These are phyloP conservation scores for Hylia prasina DNA, from an alignment of 2,113 vertebrate genomes.

Conservation along the genomic window DNA sequence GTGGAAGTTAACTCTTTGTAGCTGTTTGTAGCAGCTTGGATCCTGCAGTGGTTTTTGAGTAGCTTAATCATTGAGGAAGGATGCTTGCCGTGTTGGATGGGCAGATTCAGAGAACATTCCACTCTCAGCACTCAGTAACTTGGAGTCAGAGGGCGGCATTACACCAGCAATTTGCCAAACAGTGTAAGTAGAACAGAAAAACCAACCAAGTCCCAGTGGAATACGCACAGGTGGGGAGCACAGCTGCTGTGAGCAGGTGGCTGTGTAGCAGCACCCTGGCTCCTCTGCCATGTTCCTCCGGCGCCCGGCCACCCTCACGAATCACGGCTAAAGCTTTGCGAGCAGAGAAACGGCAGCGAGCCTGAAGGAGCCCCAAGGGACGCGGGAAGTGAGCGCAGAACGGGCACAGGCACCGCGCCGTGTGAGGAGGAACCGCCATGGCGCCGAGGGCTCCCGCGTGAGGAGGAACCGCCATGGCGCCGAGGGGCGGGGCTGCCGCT, in stretches of 20 bases:
- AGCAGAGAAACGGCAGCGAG: fast-evolving
- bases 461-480: neutral
- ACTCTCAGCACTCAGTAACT: fast-evolving
- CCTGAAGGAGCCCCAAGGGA: neutral
- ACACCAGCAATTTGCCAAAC: neutral
- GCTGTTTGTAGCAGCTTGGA: neutral
- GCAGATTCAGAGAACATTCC: neutral
- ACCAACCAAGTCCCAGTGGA: neutral
- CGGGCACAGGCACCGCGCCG: fast-evolving
- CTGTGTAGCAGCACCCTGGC: neutral
- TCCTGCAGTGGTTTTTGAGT: neutral
- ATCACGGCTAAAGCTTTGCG: neutral
- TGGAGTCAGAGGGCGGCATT: neutral
- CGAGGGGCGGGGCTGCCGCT: neutral
- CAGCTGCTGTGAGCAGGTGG: neutral
- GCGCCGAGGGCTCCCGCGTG: no score
- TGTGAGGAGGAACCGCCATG: no score
- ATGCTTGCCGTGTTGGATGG: neutral
- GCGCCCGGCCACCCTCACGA: neutral
- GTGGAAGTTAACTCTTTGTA: neutral
- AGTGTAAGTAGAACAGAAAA: neutral
- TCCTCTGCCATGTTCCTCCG: neutral
- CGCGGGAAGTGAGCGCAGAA: fast-evolving
- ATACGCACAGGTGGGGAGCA: neutral
- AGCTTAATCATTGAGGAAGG: neutral